A percentile compares a stretch with the other conserved stretches of the same genome.
These are phyloP conservation scores for Teleogryllus oceanicus DNA, from an alignment of 2,888 invertebrate genomes.

Conservation along the genomic window DNA sequence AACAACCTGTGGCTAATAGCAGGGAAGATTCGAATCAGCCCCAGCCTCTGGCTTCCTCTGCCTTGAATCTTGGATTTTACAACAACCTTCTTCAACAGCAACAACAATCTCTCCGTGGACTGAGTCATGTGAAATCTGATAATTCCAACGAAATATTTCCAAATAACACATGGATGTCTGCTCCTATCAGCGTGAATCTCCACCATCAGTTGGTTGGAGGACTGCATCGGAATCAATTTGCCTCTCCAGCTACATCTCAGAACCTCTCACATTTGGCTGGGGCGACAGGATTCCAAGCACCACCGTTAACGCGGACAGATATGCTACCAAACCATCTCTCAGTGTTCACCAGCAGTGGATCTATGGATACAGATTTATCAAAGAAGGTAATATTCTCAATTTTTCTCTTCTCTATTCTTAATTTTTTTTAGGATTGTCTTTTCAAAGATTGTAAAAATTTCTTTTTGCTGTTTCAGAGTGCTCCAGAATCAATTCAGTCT, in stretches of 20 bases:
- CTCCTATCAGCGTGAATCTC: constrained; percentile 20
- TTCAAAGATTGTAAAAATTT: too few relatives aligned
- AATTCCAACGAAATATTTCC: constrained; percentile 20
- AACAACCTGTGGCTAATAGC: background rate
- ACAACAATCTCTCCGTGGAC: constrained; percentile 19
- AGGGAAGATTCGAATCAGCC: background rate
- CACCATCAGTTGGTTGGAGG: constrained; percentile 24
- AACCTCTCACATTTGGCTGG: background rate
- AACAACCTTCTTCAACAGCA: constrained; percentile 2
- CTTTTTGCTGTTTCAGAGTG: background rate
- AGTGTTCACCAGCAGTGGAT: constrained; percentile 21
- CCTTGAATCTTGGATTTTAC: background rate
- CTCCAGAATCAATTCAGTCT: background rate
- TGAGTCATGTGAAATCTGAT: constrained; percentile 23
- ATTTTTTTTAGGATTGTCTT: too few relatives aligned
- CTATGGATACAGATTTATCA: background rate
- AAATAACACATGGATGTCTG: constrained; percentile 21
- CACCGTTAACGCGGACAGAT: background rate
- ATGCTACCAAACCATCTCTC: constrained; percentile 22
- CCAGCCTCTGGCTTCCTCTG: background rate
- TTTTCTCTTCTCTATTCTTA: background rate
- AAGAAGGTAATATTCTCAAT: background rate
- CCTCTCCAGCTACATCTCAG: constrained; percentile 19
- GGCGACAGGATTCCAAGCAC: constrained; percentile 5
- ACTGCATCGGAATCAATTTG: constrained; percentile 20